Base-by-base conservation (phyloP, 2,113 vertebrate genomes). In the Daphoenositta chrysoptera region DNA sequence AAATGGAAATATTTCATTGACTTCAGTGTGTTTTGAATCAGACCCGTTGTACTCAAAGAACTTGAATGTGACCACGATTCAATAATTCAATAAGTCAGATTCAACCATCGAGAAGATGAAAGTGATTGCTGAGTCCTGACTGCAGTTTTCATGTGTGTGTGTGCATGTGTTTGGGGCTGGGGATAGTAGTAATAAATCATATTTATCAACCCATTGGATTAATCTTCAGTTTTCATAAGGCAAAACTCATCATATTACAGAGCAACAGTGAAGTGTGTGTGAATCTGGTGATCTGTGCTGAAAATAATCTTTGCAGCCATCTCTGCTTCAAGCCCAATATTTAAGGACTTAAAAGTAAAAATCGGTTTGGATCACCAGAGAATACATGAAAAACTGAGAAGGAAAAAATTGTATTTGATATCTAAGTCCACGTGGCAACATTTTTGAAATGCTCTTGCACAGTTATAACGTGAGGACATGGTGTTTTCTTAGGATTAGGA, bases 401-500 rank as follows among this genome's bases (percentile, higher is more conserved):
- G 61, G 44, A 75, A 64, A 7, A 70, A 83, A 58, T 24, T 75
- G 37, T 51, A 75, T 45, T 68, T 65, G 69, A 28, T 64, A 77
- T 45, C 60, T 58, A 86, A 60, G 20, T 89, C 80, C 88, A 84
- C 3, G 45, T 95, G 88, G 93, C 93, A 95, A 76, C 44, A 57
- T 75, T 68, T 93, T 45, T 81, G 1, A 83, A 96, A 93, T 64
- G 70, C 4, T 95, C 47, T 81, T 75, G 60, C 50, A 77, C 64
- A 86, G 94, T 50, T 63, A 39, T 24, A 81, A 72, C 0, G 0
- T 83, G 83, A 94, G 90, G 80, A 86, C 76, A 75, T 42, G 20
- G 26, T 94, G 83, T 93, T 97, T 96, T 90, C 60, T 92, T 86
- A 88, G 90, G 83, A 84, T 84, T 65, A 96, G 80, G 88, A 88